Conservation (phyloP, 1,140 invertebrate species). For the Lamellibrachia luymesi region DNA sequence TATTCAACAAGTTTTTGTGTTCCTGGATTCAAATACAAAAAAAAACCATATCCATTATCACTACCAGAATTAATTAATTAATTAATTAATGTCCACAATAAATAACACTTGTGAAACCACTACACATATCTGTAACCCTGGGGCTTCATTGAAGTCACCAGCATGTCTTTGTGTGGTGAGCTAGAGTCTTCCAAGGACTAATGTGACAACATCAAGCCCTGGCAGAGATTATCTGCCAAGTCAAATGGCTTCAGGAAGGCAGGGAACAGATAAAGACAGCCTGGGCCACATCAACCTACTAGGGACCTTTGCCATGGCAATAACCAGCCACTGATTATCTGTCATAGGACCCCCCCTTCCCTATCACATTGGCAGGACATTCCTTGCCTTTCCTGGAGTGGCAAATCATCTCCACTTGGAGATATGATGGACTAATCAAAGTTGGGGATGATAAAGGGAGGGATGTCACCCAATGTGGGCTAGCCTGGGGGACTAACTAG, state of each 20-base stretch:
- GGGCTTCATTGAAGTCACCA: neutral
- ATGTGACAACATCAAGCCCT: neutral
- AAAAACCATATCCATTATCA: neutral
- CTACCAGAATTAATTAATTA: neutral
- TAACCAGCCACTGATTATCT: neutral
- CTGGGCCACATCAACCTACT: neutral
- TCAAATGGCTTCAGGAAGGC: neutral
- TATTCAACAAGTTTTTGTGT: no score
- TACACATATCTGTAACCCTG: neutral
- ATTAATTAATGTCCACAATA: neutral
- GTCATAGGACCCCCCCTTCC: neutral
- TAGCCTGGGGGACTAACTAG: neutral
- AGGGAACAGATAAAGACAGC: neutral
- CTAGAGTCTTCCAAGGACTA: neutral
- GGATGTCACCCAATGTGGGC: neutral
- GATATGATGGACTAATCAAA: conserved; percentile 1
- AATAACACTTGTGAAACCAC: neutral
- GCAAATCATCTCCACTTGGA: neutral
- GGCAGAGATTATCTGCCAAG: neutral
- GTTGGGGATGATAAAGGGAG: neutral
- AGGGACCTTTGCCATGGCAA: neutral
- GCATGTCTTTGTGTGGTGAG: neutral
- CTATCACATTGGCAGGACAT: neutral
- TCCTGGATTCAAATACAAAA: no score
- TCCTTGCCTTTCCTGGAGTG: neutral